Conservation (phyloP, 2,797 vertebrate species). For the Amniataba percoides region DNA sequence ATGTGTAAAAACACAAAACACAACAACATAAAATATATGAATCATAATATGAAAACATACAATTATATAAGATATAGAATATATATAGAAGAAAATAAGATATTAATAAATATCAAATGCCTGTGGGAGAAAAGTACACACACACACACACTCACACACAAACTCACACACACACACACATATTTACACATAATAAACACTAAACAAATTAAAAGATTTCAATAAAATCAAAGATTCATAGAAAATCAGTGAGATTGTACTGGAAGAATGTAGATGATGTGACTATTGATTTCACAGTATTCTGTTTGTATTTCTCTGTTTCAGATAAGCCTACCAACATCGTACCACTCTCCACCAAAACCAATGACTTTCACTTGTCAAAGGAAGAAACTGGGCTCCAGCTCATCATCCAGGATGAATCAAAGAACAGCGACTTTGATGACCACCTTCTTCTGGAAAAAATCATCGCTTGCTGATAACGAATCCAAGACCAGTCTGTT, state of each 20-base stretch:
- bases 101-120: background rate
- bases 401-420: constrained; percentile 46
- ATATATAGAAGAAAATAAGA: no score
- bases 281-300: background rate
- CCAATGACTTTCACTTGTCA: constrained; percentile 68
- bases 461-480: background rate
- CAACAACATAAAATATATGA: no score
- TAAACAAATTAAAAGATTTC: no score
- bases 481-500: background rate
- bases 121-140: no score
- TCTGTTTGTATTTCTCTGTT: constrained; percentile 3
- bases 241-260: background rate
- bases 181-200: background rate
- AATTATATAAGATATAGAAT: no score
- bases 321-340: constrained; percentile 44
- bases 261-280: background rate
- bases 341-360: constrained; percentile 1
- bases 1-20: background rate
- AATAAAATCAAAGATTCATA: background rate
- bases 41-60: no score
- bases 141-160: background rate
- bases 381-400: constrained; percentile 77
- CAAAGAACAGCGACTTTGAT: constrained; percentile 1
- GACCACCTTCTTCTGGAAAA: background rate
- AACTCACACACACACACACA: no score